Conservation (phyloP, 2,888 invertebrate genomes). For the Chrysolina americana region DNA sequence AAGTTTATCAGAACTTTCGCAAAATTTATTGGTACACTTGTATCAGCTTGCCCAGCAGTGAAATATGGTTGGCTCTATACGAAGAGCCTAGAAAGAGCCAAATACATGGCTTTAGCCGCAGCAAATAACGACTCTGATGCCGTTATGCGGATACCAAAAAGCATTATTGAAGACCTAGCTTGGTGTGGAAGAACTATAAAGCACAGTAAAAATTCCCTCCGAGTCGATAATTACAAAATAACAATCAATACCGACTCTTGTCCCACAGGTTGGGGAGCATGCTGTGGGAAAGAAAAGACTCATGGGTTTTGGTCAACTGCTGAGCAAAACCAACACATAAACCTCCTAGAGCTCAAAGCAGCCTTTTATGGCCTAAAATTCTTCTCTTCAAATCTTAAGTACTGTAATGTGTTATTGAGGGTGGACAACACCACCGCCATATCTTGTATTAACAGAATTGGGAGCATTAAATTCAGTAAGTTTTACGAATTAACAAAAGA, state of each 20-base stretch:
- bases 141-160: slow-evolving; percentile 30
- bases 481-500: slow-evolving; percentile 22
- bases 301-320: too few species aligned
- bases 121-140: slow-evolving; percentile 32
- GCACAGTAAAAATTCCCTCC: not conserved
- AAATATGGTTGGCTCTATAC: too few species aligned
- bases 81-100: slow-evolving; percentile 43
- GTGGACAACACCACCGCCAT: slow-evolving; percentile 47
- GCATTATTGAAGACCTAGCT: slow-evolving; percentile 36
- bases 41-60: too few species aligned
- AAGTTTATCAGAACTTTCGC: too few species aligned
- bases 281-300: slow-evolving; percentile 26
- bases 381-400: slow-evolving; percentile 30
- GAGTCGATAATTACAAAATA: slow-evolving; percentile 3
- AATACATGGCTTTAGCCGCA: slow-evolving; percentile 37
- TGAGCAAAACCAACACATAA: slow-evolving; percentile 39
- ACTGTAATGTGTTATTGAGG: slow-evolving; percentile 36
- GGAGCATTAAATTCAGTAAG: slow-evolving; percentile 24
- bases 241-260: slow-evolving; percentile 44
- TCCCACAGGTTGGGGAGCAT: slow-evolving; percentile 38
- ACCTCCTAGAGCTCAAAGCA: slow-evolving; percentile 40
- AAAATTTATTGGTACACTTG: too few species aligned
- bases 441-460: slow-evolving; percentile 44
- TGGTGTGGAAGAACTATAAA: slow-evolving; percentile 41
- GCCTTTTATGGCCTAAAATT: slow-evolving; percentile 40